Conservation (phyloP, 2,113 vertebrate genomes). For the Daubentonia madagascariensis region DNA sequence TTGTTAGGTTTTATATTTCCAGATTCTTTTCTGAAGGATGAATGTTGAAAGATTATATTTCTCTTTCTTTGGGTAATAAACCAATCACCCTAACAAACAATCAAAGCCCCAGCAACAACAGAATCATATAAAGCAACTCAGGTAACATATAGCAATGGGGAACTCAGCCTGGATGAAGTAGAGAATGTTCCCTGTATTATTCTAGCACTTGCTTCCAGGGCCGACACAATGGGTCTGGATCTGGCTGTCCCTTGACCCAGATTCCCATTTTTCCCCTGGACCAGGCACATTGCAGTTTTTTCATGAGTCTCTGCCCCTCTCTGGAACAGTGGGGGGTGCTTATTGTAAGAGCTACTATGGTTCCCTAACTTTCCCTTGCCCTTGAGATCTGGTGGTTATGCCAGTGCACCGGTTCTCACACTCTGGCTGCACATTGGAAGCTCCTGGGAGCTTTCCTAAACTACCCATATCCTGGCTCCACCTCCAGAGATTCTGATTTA, state of each 20-base stretch:
- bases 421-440: neutral
- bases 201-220: neutral
- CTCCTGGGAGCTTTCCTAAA: neutral
- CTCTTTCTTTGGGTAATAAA: neutral
- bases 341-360: too few relatives aligned
- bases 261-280: neutral
- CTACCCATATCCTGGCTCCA: neutral
- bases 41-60: neutral
- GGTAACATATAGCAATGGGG: too few relatives aligned
- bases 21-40: neutral
- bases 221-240: neutral
- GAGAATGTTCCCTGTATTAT: too few relatives aligned
- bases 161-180: neutral
- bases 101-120: neutral
- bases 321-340: fast-evolving
- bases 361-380: neutral
- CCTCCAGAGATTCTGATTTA: neutral
- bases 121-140: neutral
- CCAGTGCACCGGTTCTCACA: neutral
- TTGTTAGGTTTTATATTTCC: neutral
- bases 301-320: neutral
- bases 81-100: neutral
- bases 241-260: neutral
- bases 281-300: neutral
- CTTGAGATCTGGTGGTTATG: neutral